A percentile compares a stretch with the other conserved stretches of the same genome.
Conservation (phyloP, 2,113 vertebrate species). For the Rhadina sibilatrix region DNA sequence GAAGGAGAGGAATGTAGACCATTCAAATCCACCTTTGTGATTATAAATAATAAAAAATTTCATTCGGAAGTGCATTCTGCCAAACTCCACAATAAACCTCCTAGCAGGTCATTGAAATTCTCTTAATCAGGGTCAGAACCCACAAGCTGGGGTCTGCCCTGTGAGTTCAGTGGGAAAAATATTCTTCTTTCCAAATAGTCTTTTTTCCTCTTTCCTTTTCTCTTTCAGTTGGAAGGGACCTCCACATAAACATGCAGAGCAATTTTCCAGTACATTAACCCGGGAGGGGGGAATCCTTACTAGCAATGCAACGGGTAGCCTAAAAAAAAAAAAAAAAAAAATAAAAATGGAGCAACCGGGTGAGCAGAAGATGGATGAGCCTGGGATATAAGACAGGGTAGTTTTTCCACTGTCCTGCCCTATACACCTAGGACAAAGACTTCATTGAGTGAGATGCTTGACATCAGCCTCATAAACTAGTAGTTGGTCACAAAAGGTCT, state of each 20-base stretch:
- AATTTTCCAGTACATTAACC: slow-evolving; percentile 99
- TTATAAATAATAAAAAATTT: slow-evolving; percentile 80
- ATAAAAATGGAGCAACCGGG: slow-evolving; percentile 72
- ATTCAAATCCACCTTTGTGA: slow-evolving; percentile 70
- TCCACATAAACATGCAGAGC: slow-evolving; percentile 98
- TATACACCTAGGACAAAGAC: slow-evolving; percentile 91
- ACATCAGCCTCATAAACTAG: slow-evolving; percentile 99
- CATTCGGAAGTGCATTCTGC: slow-evolving; percentile 81
- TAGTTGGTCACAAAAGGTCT: slow-evolving; percentile 92
- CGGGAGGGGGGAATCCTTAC: slow-evolving; percentile 86
- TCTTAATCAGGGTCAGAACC: slow-evolving; percentile 89
- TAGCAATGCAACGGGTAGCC: slow-evolving; percentile 78
- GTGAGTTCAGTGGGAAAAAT: slow-evolving; percentile 82
- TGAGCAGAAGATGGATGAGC: slow-evolving; percentile 94
- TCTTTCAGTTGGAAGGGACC: slow-evolving; percentile 90
- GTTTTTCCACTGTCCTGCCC: slow-evolving; percentile 97
- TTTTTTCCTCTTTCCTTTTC: slow-evolving; percentile 81
- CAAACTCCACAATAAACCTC: slow-evolving; percentile 82
- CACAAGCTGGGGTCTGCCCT: slow-evolving; percentile 86
- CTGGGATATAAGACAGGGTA: slow-evolving; percentile 91
- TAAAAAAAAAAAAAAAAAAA: slow-evolving; percentile 27
- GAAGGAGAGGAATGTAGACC: slow-evolving; percentile 45
- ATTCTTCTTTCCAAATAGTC: slow-evolving; percentile 79
- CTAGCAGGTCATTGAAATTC: slow-evolving; percentile 79
- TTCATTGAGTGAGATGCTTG: slow-evolving; percentile 98